A percentile compares a stretch with the other conserved stretches of the same genome.
These are phyloP conservation scores for Semotilus atromaculatus DNA, from an alignment of 2,797 vertebrate species.

Conservation along the genomic window DNA sequence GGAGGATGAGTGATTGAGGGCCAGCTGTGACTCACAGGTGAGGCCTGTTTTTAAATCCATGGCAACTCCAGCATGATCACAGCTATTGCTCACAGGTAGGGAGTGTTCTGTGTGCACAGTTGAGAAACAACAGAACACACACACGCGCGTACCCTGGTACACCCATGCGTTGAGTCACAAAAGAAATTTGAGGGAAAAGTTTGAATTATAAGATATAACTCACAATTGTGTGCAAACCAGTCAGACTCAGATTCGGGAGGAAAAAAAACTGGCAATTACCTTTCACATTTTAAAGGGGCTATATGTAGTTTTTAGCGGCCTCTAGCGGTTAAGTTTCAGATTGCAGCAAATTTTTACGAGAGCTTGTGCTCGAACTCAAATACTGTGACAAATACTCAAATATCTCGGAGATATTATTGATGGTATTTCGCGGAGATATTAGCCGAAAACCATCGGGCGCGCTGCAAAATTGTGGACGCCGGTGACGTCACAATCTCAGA, in stretches of 20 bases:
- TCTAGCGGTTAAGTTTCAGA: too few relatives aligned
- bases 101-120: conserved; percentile 60
- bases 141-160: conserved; percentile 40
- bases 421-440: too few relatives aligned
- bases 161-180: conserved; percentile 69
- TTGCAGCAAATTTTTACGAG: too few relatives aligned
- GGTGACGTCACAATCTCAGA: too few relatives aligned
- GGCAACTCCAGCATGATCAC: conserved; percentile 3
- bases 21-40: conserved; percentile 28
- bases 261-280: neutral
- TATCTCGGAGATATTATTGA: too few relatives aligned
- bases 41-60: conserved; percentile 29
- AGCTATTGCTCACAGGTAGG: conserved; percentile 40
- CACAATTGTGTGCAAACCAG: neutral
- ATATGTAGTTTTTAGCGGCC: too few relatives aligned
- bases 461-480: too few relatives aligned
- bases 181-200: neutral
- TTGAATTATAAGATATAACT: neutral
- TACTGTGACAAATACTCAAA: too few relatives aligned
- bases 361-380: too few relatives aligned
- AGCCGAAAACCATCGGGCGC: too few relatives aligned
- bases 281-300: too few relatives aligned
- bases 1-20: conserved; percentile 19
- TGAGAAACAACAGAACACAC: conserved; percentile 54
- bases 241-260: neutral